These are phyloP conservation scores for Hirundichthys speculiger DNA, from an alignment of 2,113 vertebrate genomes.

Conservation along the genomic window DNA sequence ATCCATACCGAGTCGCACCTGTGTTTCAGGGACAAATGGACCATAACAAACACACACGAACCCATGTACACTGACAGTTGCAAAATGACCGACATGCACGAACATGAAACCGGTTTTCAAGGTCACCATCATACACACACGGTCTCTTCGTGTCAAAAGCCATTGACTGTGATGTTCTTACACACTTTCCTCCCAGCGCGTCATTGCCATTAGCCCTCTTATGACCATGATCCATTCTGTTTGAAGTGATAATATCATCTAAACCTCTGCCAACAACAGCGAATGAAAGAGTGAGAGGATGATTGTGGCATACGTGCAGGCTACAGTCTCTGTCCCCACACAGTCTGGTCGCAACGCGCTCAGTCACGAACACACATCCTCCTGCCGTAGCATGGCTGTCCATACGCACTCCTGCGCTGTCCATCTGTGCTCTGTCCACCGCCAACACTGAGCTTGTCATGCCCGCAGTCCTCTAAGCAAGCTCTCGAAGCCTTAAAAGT, in stretches of 20 bases:
- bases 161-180: conserved; percentile 74
- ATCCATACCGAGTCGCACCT: conserved; percentile 4
- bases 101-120: conserved; percentile 61
- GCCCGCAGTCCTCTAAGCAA: conserved; percentile 41
- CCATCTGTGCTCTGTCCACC: conserved; percentile 68
- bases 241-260: conserved; percentile 73
- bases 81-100: conserved; percentile 35
- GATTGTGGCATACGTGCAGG: conserved; percentile 52
- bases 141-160: conserved; percentile 70
- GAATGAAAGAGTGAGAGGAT: conserved; percentile 60
- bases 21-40: conserved; percentile 18
- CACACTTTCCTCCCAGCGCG: conserved; percentile 60
- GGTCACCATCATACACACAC: conserved; percentile 55
- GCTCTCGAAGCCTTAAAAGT: conserved; percentile 21
- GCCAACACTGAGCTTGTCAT: conserved; percentile 57
- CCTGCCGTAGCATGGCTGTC: conserved; percentile 41
- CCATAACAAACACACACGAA: conserved; percentile 15
- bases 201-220: conserved; percentile 68
- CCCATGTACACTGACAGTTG: conserved; percentile 20
- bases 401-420: conserved; percentile 54
- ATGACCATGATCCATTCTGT: conserved; percentile 75
- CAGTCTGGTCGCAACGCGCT: conserved; percentile 51
- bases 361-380: conserved; percentile 39
- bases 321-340: conserved; percentile 38
- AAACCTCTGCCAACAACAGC: conserved; percentile 55